Percentiles rank a stretch among this genome's conserved stretches.
phyloP scores from a whole-genome alignment of 2,797 vertebrate genomes.

The Lophius americanus region DNA sequence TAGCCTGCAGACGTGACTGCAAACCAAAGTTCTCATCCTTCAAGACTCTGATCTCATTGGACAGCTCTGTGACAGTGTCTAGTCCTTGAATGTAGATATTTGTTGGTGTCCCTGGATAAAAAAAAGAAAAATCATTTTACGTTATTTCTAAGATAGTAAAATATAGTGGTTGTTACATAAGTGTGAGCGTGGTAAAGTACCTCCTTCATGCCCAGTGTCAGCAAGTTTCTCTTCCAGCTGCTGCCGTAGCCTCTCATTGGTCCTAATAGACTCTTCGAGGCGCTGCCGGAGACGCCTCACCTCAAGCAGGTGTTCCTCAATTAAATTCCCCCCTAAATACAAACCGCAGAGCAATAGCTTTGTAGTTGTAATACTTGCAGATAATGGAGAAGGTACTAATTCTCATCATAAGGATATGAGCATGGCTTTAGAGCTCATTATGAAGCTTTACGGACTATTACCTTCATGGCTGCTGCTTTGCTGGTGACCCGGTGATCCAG shows the following conservation, averaged over 20 bases:
- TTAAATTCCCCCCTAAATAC: conserved; percentile 83
- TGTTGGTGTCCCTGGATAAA: conserved; percentile 78
- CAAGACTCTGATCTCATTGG: conserved; percentile 86
- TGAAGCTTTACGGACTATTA: conserved; percentile 45
- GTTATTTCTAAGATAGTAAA: background rate
- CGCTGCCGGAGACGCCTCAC: conserved; percentile 90
- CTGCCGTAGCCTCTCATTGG: conserved; percentile 89
- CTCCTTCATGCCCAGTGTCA: conserved; percentile 68
- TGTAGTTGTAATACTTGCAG: too few species aligned
- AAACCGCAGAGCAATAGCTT: background rate
- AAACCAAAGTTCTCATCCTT: conserved; percentile 87
- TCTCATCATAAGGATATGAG: too few species aligned
- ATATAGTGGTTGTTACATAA: background rate
- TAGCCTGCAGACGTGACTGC: conserved; percentile 83
- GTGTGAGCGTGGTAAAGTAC: conserved; percentile 61
- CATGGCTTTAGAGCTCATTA: too few species aligned
- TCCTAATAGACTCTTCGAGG: conserved; percentile 93
- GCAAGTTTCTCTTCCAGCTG: conserved; percentile 88
- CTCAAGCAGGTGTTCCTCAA: conserved; percentile 91
- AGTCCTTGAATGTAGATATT: conserved; percentile 84
- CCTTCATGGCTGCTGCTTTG: conserved; percentile 82
- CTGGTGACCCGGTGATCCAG: conserved; percentile 67
- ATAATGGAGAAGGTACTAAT: too few species aligned
- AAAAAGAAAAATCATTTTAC: background rate
- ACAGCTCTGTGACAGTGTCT: conserved; percentile 86